Percentiles rank a stretch among this genome's conserved stretches.
Evolutionary conservation across 2,797 vertebrate genomes (phyloP).

Genomic region (Alauda arvensis): DNA sequence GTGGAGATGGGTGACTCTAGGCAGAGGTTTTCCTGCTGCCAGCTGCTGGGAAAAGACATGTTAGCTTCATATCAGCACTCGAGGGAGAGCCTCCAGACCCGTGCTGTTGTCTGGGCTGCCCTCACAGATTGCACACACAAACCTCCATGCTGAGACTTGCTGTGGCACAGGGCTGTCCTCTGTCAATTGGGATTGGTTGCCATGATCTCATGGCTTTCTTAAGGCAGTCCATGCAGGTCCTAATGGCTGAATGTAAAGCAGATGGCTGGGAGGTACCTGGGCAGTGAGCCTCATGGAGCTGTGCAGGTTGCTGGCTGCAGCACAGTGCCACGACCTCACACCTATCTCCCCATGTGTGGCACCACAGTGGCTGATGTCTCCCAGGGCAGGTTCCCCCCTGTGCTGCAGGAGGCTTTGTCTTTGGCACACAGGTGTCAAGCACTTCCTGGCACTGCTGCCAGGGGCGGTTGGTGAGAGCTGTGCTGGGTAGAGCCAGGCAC

Average conservation of each 20-base stretch:
- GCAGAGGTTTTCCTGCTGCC: background rate
- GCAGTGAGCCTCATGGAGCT: accelerated
- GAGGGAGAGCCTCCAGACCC: background rate
- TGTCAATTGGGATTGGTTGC: accelerated
- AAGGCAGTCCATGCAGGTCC: background rate
- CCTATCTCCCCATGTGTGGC: accelerated
- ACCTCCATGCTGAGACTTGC: accelerated
- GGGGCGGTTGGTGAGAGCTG: background rate
- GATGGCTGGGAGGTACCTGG: background rate
- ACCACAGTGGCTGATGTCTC: accelerated
- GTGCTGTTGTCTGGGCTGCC: accelerated
- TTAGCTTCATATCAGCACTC: accelerated
- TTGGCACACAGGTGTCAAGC: accelerated
- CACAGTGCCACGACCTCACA: accelerated
- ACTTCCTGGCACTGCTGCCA: background rate
- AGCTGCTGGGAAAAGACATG: background rate
- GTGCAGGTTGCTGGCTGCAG: background rate
- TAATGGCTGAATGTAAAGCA: background rate
- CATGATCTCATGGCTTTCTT: background rate
- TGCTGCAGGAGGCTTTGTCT: background rate
- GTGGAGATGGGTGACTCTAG: background rate
- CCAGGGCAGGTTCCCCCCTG: background rate
- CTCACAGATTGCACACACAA: accelerated
- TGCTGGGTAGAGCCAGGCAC: accelerated
- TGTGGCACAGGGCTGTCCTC: background rate